Conservation (phyloP, 2,797 vertebrate genomes). For the Lutjanus argentimaculatus region DNA sequence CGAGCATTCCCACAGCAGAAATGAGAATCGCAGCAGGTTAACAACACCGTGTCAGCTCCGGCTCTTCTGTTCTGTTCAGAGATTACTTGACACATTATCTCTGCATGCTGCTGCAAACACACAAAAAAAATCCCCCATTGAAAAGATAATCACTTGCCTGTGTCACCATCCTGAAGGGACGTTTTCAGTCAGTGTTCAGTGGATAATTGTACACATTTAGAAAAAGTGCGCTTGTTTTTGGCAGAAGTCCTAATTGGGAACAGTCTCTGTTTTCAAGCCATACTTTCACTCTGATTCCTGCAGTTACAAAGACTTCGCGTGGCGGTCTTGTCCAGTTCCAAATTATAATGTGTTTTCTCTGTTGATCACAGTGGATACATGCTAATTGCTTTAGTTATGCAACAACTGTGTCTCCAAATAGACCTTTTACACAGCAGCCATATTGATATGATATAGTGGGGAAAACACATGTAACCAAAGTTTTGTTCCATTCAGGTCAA, state of each 20-base stretch:
- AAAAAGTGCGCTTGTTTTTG: conserved; percentile 1
- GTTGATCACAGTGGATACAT: conserved; percentile 17
- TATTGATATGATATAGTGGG: too few species aligned
- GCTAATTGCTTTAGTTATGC: too few species aligned
- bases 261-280: conserved; percentile 25
- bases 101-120: conserved; percentile 49
- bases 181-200: conserved; percentile 11
- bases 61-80: conserved; percentile 51
- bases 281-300: conserved; percentile 3
- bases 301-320: background rate
- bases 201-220: conserved; percentile 39
- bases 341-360: conserved; percentile 20
- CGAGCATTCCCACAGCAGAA: conserved; percentile 47
- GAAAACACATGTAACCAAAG: too few species aligned
- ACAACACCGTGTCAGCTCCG: conserved; percentile 53
- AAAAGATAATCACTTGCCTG: conserved; percentile 58
- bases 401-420: too few species aligned
- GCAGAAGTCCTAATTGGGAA: conserved; percentile 23
- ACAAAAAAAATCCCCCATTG: conserved; percentile 30
- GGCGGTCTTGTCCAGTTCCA: background rate
- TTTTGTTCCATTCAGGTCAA: too few species aligned
- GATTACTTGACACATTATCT: conserved; percentile 67
- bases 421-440: too few species aligned
- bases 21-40: conserved; percentile 68
- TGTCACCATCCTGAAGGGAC: conserved; percentile 36